Evolutionary conservation across 2,113 vertebrate genomes (phyloP).

Genomic region (Etia nguti): DNA sequence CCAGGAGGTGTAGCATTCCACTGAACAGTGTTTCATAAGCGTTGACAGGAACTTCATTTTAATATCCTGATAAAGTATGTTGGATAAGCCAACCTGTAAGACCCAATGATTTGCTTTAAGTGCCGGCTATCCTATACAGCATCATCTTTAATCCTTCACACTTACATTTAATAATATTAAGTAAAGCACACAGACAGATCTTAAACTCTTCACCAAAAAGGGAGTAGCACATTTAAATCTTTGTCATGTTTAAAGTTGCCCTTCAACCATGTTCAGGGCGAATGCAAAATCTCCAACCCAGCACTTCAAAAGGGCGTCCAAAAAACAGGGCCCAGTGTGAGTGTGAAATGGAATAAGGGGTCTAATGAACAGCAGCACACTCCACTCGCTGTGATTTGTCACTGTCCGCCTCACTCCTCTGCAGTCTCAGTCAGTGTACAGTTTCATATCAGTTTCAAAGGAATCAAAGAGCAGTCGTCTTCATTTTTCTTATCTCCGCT

Average conservation of each 20-base stretch:
- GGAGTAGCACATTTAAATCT: not conserved
- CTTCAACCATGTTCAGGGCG: not conserved
- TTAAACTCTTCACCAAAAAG: not conserved
- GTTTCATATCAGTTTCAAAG: slow-evolving; percentile 40
- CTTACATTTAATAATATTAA: not conserved
- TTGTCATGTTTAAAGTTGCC: not conserved
- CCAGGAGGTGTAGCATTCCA: not conserved
- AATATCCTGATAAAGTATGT: not conserved
- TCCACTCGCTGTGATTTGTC: slow-evolving; percentile 27
- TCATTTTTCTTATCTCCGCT: slow-evolving; percentile 22
- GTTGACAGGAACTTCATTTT: not conserved
- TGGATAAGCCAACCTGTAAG: not conserved
- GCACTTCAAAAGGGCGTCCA: not conserved
- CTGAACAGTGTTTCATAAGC: not conserved
- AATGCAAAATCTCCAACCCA: not conserved
- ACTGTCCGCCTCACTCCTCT: slow-evolving; percentile 42
- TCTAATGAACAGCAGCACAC: slow-evolving; percentile 27
- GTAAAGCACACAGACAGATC: not conserved
- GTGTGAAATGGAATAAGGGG: slow-evolving; percentile 28
- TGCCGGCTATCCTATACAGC: not conserved
- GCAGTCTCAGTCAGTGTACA: not conserved
- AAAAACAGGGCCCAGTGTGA: not conserved
- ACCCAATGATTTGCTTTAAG: not conserved
- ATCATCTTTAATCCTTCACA: not conserved
- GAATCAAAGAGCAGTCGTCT: slow-evolving; percentile 1